phyloP scores from a whole-genome alignment of 1,140 invertebrate genomes.

The Danaus plexippus region DNA sequence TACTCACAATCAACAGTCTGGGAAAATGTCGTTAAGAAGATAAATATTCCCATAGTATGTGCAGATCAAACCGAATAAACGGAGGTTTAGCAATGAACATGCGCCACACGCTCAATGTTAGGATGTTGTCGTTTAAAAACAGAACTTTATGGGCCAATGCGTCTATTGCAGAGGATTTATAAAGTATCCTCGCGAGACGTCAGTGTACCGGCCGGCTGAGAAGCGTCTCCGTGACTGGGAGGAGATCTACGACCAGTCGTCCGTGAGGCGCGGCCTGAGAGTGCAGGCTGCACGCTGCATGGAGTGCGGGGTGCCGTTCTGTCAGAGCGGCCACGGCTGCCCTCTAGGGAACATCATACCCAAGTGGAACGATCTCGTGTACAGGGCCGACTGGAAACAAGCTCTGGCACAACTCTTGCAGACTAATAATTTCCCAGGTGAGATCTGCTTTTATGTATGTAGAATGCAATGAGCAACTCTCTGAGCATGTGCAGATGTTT shows the following conservation, averaged over 20 bases:
- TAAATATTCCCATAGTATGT: too few relatives aligned
- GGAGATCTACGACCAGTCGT: constrained; percentile 93
- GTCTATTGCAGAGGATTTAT: constrained; percentile 84
- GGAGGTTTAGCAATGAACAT: too few relatives aligned
- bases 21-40: too few relatives aligned
- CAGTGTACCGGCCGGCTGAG: constrained; percentile 86
- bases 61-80: too few relatives aligned
- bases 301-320: constrained; percentile 99
- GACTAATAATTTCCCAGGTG: constrained; percentile 98
- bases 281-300: constrained; percentile 97
- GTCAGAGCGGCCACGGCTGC: constrained; percentile 95
- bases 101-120: too few relatives aligned
- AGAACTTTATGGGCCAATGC: too few relatives aligned
- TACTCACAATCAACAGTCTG: too few relatives aligned
- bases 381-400: constrained; percentile 95
- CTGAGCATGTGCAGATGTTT: too few relatives aligned
- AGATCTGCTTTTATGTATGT: too few relatives aligned
- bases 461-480: too few relatives aligned
- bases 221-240: constrained; percentile 95
- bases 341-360: constrained; percentile 99
- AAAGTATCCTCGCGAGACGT: constrained; percentile 92
- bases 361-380: constrained; percentile 98
- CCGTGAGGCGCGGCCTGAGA: constrained; percentile 89
- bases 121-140: not conserved
- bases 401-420: constrained; percentile 96